phyloP scores from a whole-genome alignment of 2,113 vertebrate species.

The Ceyx cyanopectus region DNA sequence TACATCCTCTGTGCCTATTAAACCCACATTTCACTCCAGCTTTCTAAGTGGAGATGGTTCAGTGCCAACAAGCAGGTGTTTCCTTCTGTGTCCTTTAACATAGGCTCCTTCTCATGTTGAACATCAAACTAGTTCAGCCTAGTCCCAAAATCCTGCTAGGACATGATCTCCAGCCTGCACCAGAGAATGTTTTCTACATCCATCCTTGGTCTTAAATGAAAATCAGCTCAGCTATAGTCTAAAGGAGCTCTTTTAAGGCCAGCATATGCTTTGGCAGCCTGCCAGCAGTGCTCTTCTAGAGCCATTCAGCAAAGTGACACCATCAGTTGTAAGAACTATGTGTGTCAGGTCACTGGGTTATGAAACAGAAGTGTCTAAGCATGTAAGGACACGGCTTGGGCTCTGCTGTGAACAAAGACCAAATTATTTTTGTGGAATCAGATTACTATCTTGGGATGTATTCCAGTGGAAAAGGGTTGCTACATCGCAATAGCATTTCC shows the following conservation, averaged over 20 bases:
- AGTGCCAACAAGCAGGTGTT: not conserved
- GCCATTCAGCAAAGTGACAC: not conserved
- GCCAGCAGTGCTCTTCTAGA: not conserved
- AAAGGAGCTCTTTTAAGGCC: not conserved
- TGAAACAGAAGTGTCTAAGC: slow-evolving; percentile 21
- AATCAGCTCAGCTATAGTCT: not conserved
- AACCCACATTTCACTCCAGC: not conserved
- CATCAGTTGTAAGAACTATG: slow-evolving; percentile 4
- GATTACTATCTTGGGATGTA: not conserved
- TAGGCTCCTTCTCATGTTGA: not conserved
- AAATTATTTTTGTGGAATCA: not conserved
- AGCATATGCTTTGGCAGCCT: not conserved
- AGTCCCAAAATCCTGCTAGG: not conserved
- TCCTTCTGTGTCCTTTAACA: not conserved
- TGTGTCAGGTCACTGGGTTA: slow-evolving; percentile 31
- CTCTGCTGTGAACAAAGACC: not conserved
- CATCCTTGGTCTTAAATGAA: not conserved
- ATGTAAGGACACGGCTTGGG: not conserved
- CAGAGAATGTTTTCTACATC: not conserved
- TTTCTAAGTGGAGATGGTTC: not conserved
- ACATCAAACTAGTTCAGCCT: not conserved
- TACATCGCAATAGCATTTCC: not conserved
- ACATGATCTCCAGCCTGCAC: not conserved
- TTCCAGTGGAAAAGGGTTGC: not conserved
- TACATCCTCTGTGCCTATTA: not conserved